Conservation (phyloP, 37 sponge, comb jelly and placozoan species). For the Cladorhizidae sp. region DNA sequence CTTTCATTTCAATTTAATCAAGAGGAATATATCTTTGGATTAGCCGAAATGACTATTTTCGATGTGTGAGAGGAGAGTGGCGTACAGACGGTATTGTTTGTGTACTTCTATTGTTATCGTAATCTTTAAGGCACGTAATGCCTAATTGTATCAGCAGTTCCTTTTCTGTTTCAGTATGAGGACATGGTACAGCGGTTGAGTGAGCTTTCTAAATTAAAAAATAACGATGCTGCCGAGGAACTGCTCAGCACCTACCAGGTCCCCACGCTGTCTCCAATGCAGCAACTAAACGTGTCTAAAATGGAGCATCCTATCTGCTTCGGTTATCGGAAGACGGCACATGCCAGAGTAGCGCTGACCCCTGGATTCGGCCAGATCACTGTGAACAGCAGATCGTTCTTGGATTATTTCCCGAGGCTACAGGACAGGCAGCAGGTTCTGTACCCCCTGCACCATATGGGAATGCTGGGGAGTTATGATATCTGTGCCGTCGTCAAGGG, state of each 20-base stretch:
- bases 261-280: neutral
- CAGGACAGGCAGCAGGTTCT: slow-evolving; percentile 76
- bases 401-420: slow-evolving; percentile 58
- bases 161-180: slow-evolving; percentile 23
- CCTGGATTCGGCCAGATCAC: slow-evolving; percentile 52
- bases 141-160: too few species aligned
- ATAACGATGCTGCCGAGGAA: neutral
- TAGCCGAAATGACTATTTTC: too few species aligned
- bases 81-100: too few species aligned
- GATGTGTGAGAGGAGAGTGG: too few species aligned
- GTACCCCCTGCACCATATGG: slow-evolving; percentile 60
- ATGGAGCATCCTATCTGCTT: slow-evolving; percentile 9
- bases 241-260: slow-evolving; percentile 49
- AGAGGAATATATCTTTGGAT: too few species aligned
- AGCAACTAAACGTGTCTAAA: neutral
- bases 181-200: slow-evolving; percentile 41
- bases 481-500: slow-evolving; percentile 53
- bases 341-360: slow-evolving; percentile 45
- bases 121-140: too few species aligned
- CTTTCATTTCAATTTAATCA: too few species aligned
- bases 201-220: slow-evolving; percentile 4
- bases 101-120: too few species aligned
- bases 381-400: slow-evolving; percentile 44
- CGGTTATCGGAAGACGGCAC: slow-evolving; percentile 64
- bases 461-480: slow-evolving; percentile 38